Percentiles rank a stretch among this genome's conserved stretches.
Conservation (phyloP, 2,888 invertebrate genomes). For the Caenorhabditis angaria region DNA sequence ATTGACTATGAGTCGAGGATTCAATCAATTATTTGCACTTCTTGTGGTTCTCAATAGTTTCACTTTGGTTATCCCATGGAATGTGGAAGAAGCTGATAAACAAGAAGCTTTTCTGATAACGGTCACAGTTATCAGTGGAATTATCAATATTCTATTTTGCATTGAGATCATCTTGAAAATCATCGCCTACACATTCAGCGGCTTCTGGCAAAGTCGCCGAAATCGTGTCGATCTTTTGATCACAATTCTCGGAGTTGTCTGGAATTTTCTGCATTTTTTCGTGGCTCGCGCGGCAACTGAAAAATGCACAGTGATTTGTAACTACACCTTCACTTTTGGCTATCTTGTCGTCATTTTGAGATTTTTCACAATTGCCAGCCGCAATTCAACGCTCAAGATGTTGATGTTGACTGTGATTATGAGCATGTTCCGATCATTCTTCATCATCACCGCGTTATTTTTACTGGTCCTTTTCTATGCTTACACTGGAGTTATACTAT, state of each 20-base stretch:
- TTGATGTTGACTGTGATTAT: slow-evolving; percentile 99
- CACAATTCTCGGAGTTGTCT: slow-evolving; percentile 88
- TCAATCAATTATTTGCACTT: slow-evolving; percentile 88
- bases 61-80: slow-evolving; percentile 78
- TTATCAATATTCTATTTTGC: slow-evolving; percentile 90
- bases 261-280: slow-evolving; percentile 83
- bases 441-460: slow-evolving; percentile 86
- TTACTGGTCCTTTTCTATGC: slow-evolving; percentile 97
- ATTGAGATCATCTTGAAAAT: slow-evolving; percentile 96
- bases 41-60: slow-evolving; percentile 92
- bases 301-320: too few species aligned
- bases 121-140: slow-evolving; percentile 86
- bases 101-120: slow-evolving; percentile 78
- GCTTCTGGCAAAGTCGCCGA: slow-evolving; percentile 96
- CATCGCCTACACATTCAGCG: slow-evolving; percentile 94
- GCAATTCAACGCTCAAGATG: slow-evolving; percentile 91
- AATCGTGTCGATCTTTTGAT: slow-evolving; percentile 97
- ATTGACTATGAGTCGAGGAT: slow-evolving; percentile 93
- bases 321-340: slow-evolving; percentile 92
- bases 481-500: slow-evolving; percentile 94
- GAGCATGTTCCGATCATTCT: slow-evolving; percentile 98
- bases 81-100: slow-evolving; percentile 76
- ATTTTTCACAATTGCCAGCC: slow-evolving; percentile 97
- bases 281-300: slow-evolving; percentile 46
- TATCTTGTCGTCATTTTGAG: slow-evolving; percentile 96